Evolutionary conservation across 2,113 vertebrate species (phyloP).

Genomic region (Macheiramphus alcinus): DNA sequence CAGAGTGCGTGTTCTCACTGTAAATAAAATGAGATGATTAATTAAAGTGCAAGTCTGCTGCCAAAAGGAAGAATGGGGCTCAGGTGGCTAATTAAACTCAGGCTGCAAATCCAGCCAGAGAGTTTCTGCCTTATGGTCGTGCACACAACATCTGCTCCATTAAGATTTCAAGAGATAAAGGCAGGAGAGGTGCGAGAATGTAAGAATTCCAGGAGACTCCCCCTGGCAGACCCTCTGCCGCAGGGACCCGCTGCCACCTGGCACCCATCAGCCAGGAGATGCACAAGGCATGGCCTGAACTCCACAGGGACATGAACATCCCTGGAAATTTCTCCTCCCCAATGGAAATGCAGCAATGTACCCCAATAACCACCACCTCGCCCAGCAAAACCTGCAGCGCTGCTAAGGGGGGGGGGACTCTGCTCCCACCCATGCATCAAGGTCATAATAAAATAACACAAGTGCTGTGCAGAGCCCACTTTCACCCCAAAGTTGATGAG

Average conservation of each 20-base stretch:
- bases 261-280: neutral
- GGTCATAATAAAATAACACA: accelerated
- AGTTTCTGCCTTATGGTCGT: neutral
- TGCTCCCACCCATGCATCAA: neutral
- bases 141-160: neutral
- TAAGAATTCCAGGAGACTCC: neutral
- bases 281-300: neutral
- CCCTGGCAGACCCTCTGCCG: neutral
- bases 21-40: neutral
- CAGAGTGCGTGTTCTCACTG: neutral
- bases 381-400: neutral
- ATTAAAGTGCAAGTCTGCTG: constrained; percentile 21
- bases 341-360: accelerated
- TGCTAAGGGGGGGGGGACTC: neutral
- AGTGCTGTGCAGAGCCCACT: neutral
- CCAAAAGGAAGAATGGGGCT: constrained; percentile 11
- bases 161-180: neutral
- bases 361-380: accelerated
- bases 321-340: neutral
- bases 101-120: neutral
- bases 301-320: accelerated
- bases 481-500: accelerated
- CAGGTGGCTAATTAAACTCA: constrained; percentile 16
- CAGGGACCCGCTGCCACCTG: neutral
- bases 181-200: neutral